Base-by-base conservation (phyloP, 2,113 vertebrate genomes). In the Rostratula benghalensis region DNA sequence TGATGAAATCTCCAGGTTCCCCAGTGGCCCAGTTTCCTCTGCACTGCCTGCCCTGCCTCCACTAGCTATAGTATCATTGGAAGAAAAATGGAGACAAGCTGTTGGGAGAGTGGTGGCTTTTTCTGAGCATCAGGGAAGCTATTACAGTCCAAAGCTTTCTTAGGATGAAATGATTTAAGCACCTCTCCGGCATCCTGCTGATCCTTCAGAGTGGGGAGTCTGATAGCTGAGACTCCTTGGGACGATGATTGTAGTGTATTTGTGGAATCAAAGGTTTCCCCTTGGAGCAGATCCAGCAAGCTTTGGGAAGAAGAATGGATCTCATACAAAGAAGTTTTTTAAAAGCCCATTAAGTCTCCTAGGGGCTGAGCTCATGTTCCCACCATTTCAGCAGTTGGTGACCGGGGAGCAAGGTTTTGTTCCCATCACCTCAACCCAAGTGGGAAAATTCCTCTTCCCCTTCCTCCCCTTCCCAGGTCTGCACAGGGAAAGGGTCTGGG, bases 251-350 rank as follows among this genome's bases (percentile, higher is more conserved):
- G 93, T 90, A 81, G 80, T 60, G 86, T 87, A 91, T 93, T 96
- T 94, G 93, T 90, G 91, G 90, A 95, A 97, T 94, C 83, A 96
- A 95, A 96, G 80, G 80, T 95, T 97, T 96, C 83, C 86, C 83
- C 57, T 95, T 97, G 96, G 96, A 83, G 64, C 3, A 0, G 39
- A 50, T 92, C 93, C 96, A 97, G 78, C 70, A 51, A 82, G 92
- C 95, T 90, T 94, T 83, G 76, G 90, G 90, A 71, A 85, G 94
- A 96, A 95, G 91, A 96, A 96, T 95, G 86, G 87, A 78, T 88
- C 63, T 4, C 6, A 94, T 91, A 96, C 81, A 95, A 96, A 94
- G 92, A 57, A 41, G 41, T 2, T 87, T 96, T 95, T 95, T 71
- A 80, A 93, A 96, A 86, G 89, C 83, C 83, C 94, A 95, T 95